These are phyloP conservation scores for Gobionotothen gibberifrons DNA, from an alignment of 2,797 vertebrate species.

Conservation along the genomic window DNA sequence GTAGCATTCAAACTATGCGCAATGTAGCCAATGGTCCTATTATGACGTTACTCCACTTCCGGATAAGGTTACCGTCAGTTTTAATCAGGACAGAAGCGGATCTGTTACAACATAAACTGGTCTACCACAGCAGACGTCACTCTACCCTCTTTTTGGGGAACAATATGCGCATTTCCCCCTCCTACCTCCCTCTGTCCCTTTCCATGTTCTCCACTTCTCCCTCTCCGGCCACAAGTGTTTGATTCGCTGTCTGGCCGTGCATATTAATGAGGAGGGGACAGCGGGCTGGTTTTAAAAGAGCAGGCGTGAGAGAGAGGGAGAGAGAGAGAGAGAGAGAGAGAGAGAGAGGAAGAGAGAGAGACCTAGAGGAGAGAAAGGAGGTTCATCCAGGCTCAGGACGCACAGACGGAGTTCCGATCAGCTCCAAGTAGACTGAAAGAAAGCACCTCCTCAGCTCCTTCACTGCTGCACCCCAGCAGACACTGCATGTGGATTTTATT, in stretches of 20 bases:
- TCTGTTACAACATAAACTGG: background rate
- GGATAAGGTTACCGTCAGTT: background rate
- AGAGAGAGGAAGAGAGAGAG: slow-evolving; percentile 45
- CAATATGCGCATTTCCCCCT: slow-evolving; percentile 12
- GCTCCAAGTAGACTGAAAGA: slow-evolving; percentile 35
- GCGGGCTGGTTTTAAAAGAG: slow-evolving; percentile 89
- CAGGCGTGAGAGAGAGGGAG: slow-evolving; percentile 20
- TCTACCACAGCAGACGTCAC: slow-evolving; percentile 13
- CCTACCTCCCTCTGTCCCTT: slow-evolving; percentile 14
- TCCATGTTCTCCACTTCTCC: slow-evolving; percentile 55
- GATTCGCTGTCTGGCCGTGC: slow-evolving; percentile 91
- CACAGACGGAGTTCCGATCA: slow-evolving; percentile 68
- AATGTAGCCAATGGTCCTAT: background rate
- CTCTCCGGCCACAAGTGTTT: slow-evolving; percentile 85
- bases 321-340: slow-evolving; percentile 41
- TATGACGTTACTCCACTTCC: background rate
- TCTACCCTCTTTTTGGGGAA: background rate
- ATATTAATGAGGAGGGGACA: slow-evolving; percentile 94
- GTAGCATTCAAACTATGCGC: background rate
- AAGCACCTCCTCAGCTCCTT: slow-evolving; percentile 20
- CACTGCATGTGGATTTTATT: slow-evolving; percentile 52
- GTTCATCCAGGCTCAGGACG: slow-evolving; percentile 56
- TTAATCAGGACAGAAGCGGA: background rate
- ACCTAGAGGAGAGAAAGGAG: slow-evolving; percentile 36
- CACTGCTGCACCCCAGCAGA: slow-evolving; percentile 6